phyloP scores from a whole-genome alignment of 2,888 invertebrate genomes.

The Eupithecia centaureata region DNA sequence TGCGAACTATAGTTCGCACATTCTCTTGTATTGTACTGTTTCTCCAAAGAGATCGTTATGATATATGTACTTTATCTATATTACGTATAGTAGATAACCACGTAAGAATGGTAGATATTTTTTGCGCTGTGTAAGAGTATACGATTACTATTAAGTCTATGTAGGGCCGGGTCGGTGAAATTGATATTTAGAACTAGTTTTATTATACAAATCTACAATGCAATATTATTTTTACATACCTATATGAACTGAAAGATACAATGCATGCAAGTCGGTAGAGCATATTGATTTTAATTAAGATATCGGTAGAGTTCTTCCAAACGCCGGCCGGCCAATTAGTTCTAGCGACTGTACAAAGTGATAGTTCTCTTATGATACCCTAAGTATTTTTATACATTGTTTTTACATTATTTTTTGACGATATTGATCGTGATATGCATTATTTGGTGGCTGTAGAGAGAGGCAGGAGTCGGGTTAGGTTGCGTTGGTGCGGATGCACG shows the following conservation, averaged over 20 bases:
- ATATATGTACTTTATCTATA: constrained; percentile 50
- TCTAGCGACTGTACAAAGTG: constrained; percentile 82
- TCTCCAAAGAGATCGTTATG: constrained; percentile 79
- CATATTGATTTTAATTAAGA: constrained; percentile 7
- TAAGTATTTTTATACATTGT: constrained; percentile 83
- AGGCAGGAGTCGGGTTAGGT: constrained; percentile 61
- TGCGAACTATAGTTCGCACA: constrained; percentile 66
- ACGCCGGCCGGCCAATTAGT: constrained; percentile 63
- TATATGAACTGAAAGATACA: constrained; percentile 10
- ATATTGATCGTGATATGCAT: constrained; percentile 78
- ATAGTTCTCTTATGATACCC: constrained; percentile 82
- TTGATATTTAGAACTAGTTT: constrained; percentile 47
- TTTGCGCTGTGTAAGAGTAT: constrained; percentile 80
- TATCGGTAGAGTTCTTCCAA: constrained; percentile 65
- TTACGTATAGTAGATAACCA: constrained; percentile 60
- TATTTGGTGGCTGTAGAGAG: constrained; percentile 64
- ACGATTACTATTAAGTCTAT: constrained; percentile 68
- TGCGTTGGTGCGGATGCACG: constrained; percentile 51
- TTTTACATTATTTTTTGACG: constrained; percentile 82
- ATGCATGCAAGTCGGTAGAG: constrained; percentile 1
- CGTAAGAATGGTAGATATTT: constrained; percentile 64
- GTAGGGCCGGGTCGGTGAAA: constrained; percentile 59
- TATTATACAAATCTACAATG: constrained; percentile 11
- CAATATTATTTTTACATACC: constrained; percentile 21
- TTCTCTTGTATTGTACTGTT: constrained; percentile 58